A percentile compares a stretch with the other conserved stretches of the same genome.
phyloP scores from a whole-genome alignment of 2,797 vertebrate genomes.

The Erpetoichthys calabaricus region DNA sequence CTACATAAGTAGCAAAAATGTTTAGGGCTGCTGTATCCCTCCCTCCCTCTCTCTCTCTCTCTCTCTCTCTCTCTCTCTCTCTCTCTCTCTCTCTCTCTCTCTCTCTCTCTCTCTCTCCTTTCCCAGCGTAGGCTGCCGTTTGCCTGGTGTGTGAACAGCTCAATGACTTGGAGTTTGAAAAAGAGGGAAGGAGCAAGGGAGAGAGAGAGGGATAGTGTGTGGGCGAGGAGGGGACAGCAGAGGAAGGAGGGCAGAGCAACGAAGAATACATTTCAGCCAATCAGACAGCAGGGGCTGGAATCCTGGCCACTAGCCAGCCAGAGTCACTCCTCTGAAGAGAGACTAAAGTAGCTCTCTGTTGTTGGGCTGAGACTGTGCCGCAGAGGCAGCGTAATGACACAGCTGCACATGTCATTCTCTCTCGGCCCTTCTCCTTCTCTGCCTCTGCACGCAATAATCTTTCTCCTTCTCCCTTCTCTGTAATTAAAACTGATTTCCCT shows the following conservation, averaged over 20 bases:
- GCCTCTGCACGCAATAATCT: no score
- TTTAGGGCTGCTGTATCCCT: background rate
- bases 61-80: conserved; percentile 22
- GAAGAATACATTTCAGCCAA: conserved; percentile 25
- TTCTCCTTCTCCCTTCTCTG: no score
- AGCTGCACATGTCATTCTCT: conserved; percentile 31
- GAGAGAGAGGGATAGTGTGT: background rate
- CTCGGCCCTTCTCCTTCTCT: no score
- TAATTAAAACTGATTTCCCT: no score
- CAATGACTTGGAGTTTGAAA: conserved; percentile 27
- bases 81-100: conserved; percentile 15
- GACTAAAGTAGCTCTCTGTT: conserved; percentile 1
- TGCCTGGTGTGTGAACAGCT: conserved; percentile 39
- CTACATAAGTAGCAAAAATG: background rate
- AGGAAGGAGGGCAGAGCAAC: conserved; percentile 33
- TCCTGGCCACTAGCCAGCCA: conserved; percentile 38
- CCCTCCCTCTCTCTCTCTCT: conserved; percentile 9
- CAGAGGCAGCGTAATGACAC: conserved; percentile 1
- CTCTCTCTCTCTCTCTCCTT: conserved; percentile 24
- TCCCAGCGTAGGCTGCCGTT: conserved; percentile 23
- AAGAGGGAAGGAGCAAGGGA: conserved; percentile 21
- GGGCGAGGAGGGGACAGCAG: background rate
- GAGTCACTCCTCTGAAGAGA: conserved; percentile 22
- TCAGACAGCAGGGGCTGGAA: conserved; percentile 31
- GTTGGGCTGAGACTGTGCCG: no score